Evolutionary conservation across 2,888 invertebrate genomes (phyloP), one percentile per base, ranked within the genome.

Genomic region (Sarcophaga subvicina): DNA sequence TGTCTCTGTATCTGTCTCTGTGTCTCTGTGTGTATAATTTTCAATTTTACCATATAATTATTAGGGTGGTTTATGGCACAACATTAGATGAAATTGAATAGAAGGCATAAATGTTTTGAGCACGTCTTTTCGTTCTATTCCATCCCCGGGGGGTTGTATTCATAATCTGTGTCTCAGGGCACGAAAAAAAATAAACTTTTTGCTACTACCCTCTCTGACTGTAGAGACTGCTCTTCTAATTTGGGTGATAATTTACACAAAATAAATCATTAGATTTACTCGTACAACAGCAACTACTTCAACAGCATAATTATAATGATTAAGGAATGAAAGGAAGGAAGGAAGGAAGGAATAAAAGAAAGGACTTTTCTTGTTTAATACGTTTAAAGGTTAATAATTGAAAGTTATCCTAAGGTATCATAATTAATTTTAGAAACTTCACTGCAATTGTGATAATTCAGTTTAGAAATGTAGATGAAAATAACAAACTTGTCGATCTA

Each of bases 191-290:
- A 37, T 72, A 77, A 77, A 83, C 71, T 78, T 77, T 63, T 17
- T 60, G 14, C 22, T 66, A 60, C 66, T 49, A 70, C 84, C 75
- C 70, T 71, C 59, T 12, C 59, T 12, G 45, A 12, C 49, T 67
- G 67, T 72, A 62, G 10, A 54, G 54, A 54, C 17, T 54, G 25
- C 72, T 47, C 20, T 71, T 80, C 85, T 87, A 87, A 87, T 88
- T 88, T 85, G 80, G 85, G 49, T 77, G 87, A 87, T 88, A 89
- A 90, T 90, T 90, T 90, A 89, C 89, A 89, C 90, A 88, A 90
- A 89, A 89, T 90, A 90, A 90, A 90, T 90, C 90, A 90, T 90
- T 89, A 88, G 88, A 89, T 88, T 88, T 88, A 62, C 54, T 14
- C 37, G 37, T 8, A 17, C 4, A 54, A 17, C 20, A 45, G 49